These are phyloP conservation scores for Distichodus sexfasciatus DNA, from an alignment of 2,797 vertebrate species.

Conservation along the genomic window DNA sequence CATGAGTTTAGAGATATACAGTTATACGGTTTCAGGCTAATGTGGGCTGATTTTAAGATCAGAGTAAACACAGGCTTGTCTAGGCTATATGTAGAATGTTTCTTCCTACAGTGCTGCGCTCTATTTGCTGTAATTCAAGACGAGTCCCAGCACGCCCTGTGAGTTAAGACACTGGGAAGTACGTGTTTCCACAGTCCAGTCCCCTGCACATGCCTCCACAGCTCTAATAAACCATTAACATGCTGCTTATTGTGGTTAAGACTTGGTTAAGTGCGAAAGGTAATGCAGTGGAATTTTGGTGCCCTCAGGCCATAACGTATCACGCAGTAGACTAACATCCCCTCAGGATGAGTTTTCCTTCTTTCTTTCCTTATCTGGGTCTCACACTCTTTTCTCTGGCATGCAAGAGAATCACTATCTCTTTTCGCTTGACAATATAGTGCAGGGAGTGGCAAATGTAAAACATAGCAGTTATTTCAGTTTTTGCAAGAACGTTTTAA, in stretches of 20 bases:
- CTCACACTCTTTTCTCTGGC: no score
- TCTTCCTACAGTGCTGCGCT: constrained; percentile 23
- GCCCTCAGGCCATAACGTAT: constrained; percentile 46
- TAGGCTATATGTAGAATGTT: constrained; percentile 19
- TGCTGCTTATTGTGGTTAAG: not conserved
- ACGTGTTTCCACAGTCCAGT: constrained; percentile 31
- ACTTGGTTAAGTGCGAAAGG: constrained; percentile 44
- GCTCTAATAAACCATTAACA: constrained; percentile 53
- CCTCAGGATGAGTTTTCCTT: not conserved
- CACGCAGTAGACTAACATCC: constrained; percentile 19
- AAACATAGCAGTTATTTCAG: no score
- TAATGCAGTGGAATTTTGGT: constrained; percentile 40
- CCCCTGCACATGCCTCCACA: constrained; percentile 51
- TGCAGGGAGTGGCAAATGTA: no score
- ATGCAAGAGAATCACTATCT: no score
- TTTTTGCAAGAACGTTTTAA: no score
- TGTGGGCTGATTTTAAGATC: constrained; percentile 10
- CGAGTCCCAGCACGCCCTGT: constrained; percentile 61
- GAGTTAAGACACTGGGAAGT: constrained; percentile 21
- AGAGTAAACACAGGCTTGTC: constrained; percentile 6
- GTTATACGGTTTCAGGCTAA: not conserved
- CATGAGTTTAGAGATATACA: not conserved
- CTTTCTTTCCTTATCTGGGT: not conserved
- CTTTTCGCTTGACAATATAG: no score
- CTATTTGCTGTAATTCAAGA: constrained; percentile 53